Evolutionary conservation across 2,888 invertebrate species (phyloP).

Genomic region (Hylaea fasciaria): DNA sequence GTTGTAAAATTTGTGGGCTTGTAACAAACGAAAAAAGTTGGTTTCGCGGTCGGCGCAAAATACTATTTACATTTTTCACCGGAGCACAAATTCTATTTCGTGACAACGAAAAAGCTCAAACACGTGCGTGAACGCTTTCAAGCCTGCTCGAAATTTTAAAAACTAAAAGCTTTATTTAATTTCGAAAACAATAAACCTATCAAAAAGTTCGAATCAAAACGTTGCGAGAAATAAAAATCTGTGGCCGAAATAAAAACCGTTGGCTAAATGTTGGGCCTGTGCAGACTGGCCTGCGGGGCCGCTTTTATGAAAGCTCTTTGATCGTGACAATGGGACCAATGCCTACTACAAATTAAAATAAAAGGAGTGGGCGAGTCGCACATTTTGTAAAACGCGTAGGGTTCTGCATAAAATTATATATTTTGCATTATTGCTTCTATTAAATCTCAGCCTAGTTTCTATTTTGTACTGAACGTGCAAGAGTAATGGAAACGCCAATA

Average conservation of each 20-base stretch:
- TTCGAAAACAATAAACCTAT: constrained; percentile 40
- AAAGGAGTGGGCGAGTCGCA: constrained; percentile 17
- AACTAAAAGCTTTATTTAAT: constrained; percentile 34
- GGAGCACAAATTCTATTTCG: constrained; percentile 16
- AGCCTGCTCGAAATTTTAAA: constrained; percentile 23
- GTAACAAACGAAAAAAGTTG: constrained; percentile 9
- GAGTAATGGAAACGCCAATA: too few relatives aligned
- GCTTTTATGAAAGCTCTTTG: constrained; percentile 37
- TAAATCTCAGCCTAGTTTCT: too few relatives aligned
- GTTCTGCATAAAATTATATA: constrained; percentile 20
- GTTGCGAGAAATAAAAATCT: constrained; percentile 14
- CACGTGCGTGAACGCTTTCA: constrained; percentile 9
- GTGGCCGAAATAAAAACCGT: constrained; percentile 17
- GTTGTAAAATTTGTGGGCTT: not conserved
- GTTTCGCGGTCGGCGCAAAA: constrained; percentile 1
- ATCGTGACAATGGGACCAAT: constrained; percentile 36
- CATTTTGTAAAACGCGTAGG: not conserved
- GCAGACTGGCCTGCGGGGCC: constrained; percentile 35
- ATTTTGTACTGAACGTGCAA: too few relatives aligned
- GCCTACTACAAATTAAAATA: constrained; percentile 41
- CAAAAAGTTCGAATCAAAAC: constrained; percentile 25
- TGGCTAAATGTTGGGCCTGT: constrained; percentile 28
- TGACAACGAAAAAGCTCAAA: constrained; percentile 7
- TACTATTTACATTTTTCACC: constrained; percentile 4
- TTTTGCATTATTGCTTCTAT: too few relatives aligned